Evolutionary conservation across 2,797 vertebrate species (phyloP), one percentile per base, ranked within the genome.

Genomic region (Picus viridis): DNA sequence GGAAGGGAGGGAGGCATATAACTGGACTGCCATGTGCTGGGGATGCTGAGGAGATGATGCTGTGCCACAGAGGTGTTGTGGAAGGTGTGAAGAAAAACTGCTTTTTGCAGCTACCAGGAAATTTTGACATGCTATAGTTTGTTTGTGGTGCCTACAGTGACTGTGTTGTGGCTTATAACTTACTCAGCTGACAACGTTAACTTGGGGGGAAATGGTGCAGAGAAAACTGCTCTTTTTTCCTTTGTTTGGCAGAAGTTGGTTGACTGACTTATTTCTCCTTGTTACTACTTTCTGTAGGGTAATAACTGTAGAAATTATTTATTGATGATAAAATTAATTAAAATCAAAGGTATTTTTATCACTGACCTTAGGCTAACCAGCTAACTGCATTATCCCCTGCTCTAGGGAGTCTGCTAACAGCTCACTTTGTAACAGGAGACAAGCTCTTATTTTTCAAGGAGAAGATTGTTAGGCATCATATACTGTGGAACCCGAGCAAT

Each of bases 1-100:
- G 54, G 9, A 17, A 56, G 27, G 73, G 24, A 34, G 12, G 10
- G 2, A 32, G 17, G 20, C 2, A 0, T 13, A 20, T 16, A 47
- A 0, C 15, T 51, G 43, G n/a, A 23, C 12, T 5, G 1, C 53
- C 4, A 0, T 7, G 24, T 67, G n/a, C 80, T 0, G 1, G 30
- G 56, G 39, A 1, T 65, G 56, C 29, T 17, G 49, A 18, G 41
- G 24, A 65, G 69, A 4, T 43, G 70, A 27, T 71, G 39, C 77
- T 64, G 63, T 64, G 51, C 26, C 49, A 7, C 23, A 34, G 45
- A 7, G 0, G 0, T 2, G 7, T 7, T 86, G 36, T 67, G 58
- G 57, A 43, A 56, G 13, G 30, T 0, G 2, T 51, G 47, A 69
- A 64, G 39, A 32, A 58, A 54, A 65, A 2, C 45, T 34, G 29